phyloP scores from a whole-genome alignment of 2,113 vertebrate genomes.

The Hypomesus transpacificus region DNA sequence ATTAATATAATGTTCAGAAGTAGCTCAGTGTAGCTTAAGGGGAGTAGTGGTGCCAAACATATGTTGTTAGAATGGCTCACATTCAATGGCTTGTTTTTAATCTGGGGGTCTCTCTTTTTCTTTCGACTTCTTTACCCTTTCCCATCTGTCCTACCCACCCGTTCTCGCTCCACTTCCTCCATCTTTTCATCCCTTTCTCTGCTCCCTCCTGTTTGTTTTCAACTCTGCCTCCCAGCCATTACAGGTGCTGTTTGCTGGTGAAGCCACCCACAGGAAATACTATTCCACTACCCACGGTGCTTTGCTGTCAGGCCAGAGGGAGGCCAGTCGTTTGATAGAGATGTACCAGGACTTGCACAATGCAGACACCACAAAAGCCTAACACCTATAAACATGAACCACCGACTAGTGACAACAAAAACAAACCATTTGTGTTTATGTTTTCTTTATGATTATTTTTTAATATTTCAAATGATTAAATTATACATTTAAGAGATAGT shows the following conservation, averaged over 20 bases:
- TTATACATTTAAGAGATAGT: constrained; percentile 55
- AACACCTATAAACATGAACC: constrained; percentile 67
- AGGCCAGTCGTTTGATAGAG: constrained; percentile 88
- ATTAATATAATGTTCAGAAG: constrained; percentile 2
- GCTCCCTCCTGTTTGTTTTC: background rate
- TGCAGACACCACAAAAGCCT: constrained; percentile 76
- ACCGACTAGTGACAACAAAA: constrained; percentile 72
- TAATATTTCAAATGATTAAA: constrained; percentile 58
- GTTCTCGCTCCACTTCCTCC: background rate
- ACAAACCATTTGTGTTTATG: constrained; percentile 18
- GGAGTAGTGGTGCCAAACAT: constrained; percentile 21
- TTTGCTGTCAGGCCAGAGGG: constrained; percentile 96
- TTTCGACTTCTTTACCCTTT: background rate
- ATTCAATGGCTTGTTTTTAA: constrained; percentile 7
- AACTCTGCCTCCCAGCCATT: constrained; percentile 74
- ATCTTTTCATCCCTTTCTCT: background rate
- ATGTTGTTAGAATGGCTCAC: constrained; percentile 25
- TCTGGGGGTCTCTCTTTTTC: background rate
- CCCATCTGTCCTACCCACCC: background rate
- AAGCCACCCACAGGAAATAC: constrained; percentile 98
- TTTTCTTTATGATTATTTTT: constrained; percentile 50
- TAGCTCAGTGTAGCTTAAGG: constrained; percentile 3
- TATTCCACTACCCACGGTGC: constrained; percentile 99
- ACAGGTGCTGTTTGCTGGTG: constrained; percentile 98
- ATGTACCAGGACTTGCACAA: constrained; percentile 93